These are phyloP conservation scores for Amiota mariae DNA, from an alignment of 2,888 invertebrate species.

Conservation along the genomic window DNA sequence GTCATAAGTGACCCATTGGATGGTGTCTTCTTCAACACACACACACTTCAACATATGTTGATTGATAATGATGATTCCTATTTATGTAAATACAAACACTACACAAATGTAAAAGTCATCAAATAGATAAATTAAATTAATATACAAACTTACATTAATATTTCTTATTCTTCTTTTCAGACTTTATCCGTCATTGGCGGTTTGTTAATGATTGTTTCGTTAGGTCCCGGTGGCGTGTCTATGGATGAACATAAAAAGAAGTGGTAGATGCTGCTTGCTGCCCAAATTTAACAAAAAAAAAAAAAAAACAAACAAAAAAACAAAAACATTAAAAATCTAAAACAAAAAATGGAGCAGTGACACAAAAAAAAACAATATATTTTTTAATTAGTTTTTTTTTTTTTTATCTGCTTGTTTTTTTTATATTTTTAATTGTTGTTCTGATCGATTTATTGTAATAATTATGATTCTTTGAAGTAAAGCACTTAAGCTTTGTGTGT, in stretches of 20 bases:
- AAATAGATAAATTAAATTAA: neutral
- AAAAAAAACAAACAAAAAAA: slow-evolving; percentile 34
- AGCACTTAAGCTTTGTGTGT: slow-evolving; percentile 38
- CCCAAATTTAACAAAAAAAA: slow-evolving; percentile 24
- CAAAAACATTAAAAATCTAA: slow-evolving; percentile 37
- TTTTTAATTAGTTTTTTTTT: too few relatives aligned
- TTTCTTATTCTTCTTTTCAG: slow-evolving; percentile 81
- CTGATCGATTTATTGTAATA: too few relatives aligned
- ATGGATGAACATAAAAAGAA: slow-evolving; percentile 99
- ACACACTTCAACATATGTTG: too few relatives aligned
- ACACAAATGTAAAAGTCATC: too few relatives aligned
- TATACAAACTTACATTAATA: neutral
- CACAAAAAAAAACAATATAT: too few relatives aligned
- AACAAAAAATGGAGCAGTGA: slow-evolving; percentile 27
- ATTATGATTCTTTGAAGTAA: too few relatives aligned
- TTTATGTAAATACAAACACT: neutral
- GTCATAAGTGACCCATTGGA: too few relatives aligned
- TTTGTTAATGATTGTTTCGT: slow-evolving; percentile 96
- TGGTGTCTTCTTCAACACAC: too few relatives aligned
- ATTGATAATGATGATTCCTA: neutral
- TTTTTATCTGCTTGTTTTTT: too few relatives aligned
- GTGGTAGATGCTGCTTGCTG: slow-evolving; percentile 74
- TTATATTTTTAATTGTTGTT: too few relatives aligned
- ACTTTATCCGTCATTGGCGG: slow-evolving; percentile 99
- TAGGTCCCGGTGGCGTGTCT: slow-evolving; percentile 98